Evolutionary conservation across 2,113 vertebrate genomes (phyloP).

Genomic region (Vulpes lagopus): DNA sequence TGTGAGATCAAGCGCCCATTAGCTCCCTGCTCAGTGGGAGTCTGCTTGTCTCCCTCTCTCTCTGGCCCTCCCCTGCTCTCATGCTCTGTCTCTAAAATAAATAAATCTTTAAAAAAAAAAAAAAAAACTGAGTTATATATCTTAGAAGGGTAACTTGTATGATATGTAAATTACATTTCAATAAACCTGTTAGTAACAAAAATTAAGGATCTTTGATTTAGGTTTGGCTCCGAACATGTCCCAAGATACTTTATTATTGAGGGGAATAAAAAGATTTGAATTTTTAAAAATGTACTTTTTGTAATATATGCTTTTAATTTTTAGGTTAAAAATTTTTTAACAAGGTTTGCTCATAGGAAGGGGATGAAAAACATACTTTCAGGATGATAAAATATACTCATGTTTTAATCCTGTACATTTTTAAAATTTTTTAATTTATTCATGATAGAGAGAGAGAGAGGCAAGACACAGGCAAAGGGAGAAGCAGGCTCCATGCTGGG

Average conservation of each 20-base stretch:
- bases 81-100: too few species aligned
- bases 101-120: too few species aligned
- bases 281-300: neutral
- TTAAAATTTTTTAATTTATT: too few species aligned
- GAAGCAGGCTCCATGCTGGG: too few species aligned
- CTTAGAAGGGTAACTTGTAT: neutral
- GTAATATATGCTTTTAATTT: neutral
- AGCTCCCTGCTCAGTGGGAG: too few species aligned
- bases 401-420: neutral
- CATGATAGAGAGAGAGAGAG: too few species aligned
- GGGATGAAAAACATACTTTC: neutral
- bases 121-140: neutral
- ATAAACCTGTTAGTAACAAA: constrained; percentile 10
- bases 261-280: neutral
- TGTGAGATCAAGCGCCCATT: too few species aligned
- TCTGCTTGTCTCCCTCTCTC: too few species aligned
- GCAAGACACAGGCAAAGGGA: too few species aligned
- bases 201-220: neutral
- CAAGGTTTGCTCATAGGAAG: neutral
- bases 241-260: neutral
- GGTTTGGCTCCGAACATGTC: neutral
- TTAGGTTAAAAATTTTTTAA: neutral
- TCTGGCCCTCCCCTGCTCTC: too few species aligned
- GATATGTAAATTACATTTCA: neutral
- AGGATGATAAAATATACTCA: neutral